Conservation (phyloP, 2,888 invertebrate genomes). For the Tinea trinotella region DNA sequence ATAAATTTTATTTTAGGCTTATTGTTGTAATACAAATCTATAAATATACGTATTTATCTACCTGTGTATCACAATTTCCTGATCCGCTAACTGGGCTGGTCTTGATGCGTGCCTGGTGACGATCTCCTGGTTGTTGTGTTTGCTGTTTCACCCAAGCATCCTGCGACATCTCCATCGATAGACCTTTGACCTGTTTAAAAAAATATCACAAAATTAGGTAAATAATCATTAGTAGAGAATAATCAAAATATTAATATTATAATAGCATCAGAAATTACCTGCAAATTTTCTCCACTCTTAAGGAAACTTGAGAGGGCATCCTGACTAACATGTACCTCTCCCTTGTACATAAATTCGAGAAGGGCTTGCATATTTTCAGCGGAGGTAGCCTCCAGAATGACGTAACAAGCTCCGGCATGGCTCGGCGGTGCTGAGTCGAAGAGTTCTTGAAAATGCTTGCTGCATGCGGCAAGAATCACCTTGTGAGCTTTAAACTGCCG, state of each 20-base stretch:
- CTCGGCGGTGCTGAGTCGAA: slow-evolving; percentile 89
- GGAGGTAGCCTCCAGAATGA: slow-evolving; percentile 91
- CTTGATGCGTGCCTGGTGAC: slow-evolving; percentile 58
- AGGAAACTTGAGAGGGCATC: slow-evolving; percentile 92
- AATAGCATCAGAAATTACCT: slow-evolving; percentile 76
- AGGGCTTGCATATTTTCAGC: slow-evolving; percentile 93
- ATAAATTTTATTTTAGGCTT: no score
- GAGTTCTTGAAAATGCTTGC: slow-evolving; percentile 92
- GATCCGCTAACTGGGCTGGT: slow-evolving; percentile 61
- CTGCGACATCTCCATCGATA: slow-evolving; percentile 67
- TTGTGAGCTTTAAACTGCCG: slow-evolving; percentile 93
- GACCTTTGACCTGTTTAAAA: slow-evolving; percentile 57
- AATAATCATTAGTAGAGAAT: no score
- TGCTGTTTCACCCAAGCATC: slow-evolving; percentile 66
- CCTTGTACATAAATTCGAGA: slow-evolving; percentile 95
- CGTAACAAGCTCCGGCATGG: slow-evolving; percentile 84
- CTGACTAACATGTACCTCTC: slow-evolving; percentile 93
- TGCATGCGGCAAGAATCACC: slow-evolving; percentile 92
- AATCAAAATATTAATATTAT: no score
- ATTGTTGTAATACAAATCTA: no score
- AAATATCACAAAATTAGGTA: no score
- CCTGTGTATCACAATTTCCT: slow-evolving; percentile 53
- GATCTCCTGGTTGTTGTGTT: slow-evolving; percentile 44
- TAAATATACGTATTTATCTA: no score
- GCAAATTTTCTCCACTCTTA: slow-evolving; percentile 91